Base-by-base conservation (phyloP, 2,113 vertebrate genomes). In the Hirundichthys speculiger region DNA sequence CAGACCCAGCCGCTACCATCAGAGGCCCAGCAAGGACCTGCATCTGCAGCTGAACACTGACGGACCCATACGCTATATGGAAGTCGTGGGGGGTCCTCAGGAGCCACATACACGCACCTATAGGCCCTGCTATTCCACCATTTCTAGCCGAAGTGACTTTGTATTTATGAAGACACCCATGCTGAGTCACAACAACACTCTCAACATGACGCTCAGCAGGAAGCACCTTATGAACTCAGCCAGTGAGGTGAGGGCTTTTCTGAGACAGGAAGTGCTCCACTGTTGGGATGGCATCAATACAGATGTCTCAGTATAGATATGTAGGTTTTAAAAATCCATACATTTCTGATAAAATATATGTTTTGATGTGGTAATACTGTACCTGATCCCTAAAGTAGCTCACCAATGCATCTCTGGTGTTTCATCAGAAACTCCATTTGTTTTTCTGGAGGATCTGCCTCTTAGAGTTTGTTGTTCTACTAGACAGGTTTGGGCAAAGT, bases 121-220 rank as follows among this genome's bases (percentile, higher is more conserved):
- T 72, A 91, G 94, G 64, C 94, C 94, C 39, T 94, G 93, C 79
- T 94, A 96, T 80, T 94, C 95, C 0, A 94, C 95, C 24, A 59
- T 94, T 75, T 96, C 95, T n/a, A 94, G 93, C 64, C 90, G 93
- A 64, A 95, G 93, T 1, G 94, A 96, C 89, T 96, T 96, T 91
- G 93, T 95, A 86, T 96, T 95, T 90, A 92, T 96, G 88, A 95
- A 96, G 86, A 94, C 94, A 57, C 94, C 94, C 79, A 92, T 92
- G 87, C 65, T 94, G 92, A 92, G 92, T 83, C 91, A 92, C 53
- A 92, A 91, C 89, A 93, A 91, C 89, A 93, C 93, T 13, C 88
- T 94, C 73, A 93, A 90, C 85, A 93, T 90, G 88, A 93, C 92
- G 9, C 85, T 94, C 79, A 92, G 90, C 82, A 89, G 92, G 88